Evolutionary conservation across 2,888 invertebrate species (phyloP).

Genomic region (Lepidocyrtinus sp.): DNA sequence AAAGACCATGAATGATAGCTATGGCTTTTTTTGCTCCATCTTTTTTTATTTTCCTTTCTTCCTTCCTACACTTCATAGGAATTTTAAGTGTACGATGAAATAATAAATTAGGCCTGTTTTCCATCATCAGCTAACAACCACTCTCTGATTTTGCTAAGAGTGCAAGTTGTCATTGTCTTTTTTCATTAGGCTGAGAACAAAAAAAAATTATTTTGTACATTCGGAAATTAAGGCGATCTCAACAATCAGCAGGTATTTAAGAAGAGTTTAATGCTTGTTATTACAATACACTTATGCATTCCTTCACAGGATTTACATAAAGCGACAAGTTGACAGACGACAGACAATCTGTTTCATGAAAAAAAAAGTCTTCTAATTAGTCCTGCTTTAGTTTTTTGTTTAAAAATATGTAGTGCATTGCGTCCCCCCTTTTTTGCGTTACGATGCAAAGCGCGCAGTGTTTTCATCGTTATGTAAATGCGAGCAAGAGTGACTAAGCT

Average conservation of each 20-base stretch:
- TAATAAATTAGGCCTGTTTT: conserved; percentile 38
- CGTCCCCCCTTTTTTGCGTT: not conserved
- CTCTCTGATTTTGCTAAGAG: too few relatives aligned
- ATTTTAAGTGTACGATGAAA: not conserved
- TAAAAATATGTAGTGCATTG: not conserved
- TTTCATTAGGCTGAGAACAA: not conserved
- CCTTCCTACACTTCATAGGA: not conserved
- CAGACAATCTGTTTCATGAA: not conserved
- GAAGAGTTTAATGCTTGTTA: not conserved
- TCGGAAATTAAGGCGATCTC: not conserved
- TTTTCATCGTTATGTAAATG: not conserved
- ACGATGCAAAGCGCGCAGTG: not conserved
- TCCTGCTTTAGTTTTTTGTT: conserved; percentile 16
- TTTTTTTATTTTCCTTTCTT: not conserved
- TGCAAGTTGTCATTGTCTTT: conserved; percentile 30
- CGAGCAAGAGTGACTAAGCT: not conserved
- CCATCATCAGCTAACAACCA: conserved; percentile 24
- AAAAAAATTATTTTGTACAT: not conserved
- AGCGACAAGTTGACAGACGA: conserved; percentile 27
- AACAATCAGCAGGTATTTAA: not conserved
- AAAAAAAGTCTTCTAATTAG: conserved; percentile 31
- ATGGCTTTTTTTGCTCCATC: not conserved
- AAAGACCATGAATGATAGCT: not conserved
- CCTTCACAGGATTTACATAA: too few relatives aligned
- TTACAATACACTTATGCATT: not conserved